These are phyloP conservation scores for Cydia amplana DNA, from an alignment of 1,140 invertebrate species.

Conservation along the genomic window DNA sequence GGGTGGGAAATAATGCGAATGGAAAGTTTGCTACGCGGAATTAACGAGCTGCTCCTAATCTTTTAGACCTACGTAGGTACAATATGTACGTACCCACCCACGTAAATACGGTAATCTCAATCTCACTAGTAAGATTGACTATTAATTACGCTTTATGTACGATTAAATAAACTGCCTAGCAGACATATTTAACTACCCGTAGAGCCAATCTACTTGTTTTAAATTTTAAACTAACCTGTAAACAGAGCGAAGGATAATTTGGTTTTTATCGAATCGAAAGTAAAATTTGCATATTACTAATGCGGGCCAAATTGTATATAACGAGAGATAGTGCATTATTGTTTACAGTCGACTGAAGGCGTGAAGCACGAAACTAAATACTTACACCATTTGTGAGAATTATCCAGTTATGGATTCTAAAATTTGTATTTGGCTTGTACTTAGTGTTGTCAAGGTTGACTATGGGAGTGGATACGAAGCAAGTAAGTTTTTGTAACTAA, in stretches of 20 bases:
- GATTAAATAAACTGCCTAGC: too few relatives aligned
- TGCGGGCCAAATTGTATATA: slow-evolving; percentile 20
- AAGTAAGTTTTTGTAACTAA: not conserved
- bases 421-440: not conserved
- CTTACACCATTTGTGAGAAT: not conserved
- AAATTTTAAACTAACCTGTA: not conserved
- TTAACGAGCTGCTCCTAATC: too few relatives aligned
- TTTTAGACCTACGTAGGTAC: too few relatives aligned
- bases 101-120: too few relatives aligned
- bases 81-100: too few relatives aligned
- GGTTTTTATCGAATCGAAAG: slow-evolving; percentile 22
- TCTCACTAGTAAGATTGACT: too few relatives aligned
- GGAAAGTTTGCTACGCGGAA: too few relatives aligned
- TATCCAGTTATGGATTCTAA: not conserved
- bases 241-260: slow-evolving; percentile 9
- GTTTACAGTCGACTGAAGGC: not conserved
- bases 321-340: not conserved
- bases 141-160: too few relatives aligned
- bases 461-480: not conserved
- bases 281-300: slow-evolving; percentile 20
- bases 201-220: not conserved
- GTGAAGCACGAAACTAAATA: not conserved
- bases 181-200: too few relatives aligned
- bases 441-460: not conserved
- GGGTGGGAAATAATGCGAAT: too few relatives aligned